Evolutionary conservation across 1,140 invertebrate species (phyloP).

Genomic region (Zaprionus camerounensis): DNA sequence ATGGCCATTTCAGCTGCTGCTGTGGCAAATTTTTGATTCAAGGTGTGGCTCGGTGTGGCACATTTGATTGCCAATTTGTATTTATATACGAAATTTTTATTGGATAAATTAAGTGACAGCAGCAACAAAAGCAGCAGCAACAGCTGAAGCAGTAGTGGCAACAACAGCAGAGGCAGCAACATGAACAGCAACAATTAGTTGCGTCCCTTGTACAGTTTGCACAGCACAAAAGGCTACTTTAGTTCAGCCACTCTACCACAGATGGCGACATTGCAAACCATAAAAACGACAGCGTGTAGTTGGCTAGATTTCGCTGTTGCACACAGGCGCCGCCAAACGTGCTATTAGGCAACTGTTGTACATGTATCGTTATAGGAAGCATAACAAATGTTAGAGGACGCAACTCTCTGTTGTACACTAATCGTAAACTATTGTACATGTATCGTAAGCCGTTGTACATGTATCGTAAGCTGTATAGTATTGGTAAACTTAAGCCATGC

Average conservation of each 20-base stretch:
- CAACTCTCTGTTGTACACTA: too few relatives aligned
- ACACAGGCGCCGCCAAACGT: background rate
- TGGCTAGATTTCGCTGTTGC: background rate
- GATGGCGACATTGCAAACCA: background rate
- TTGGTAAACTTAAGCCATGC: too few relatives aligned
- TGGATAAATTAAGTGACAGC: slow-evolving; percentile 1
- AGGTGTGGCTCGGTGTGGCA: slow-evolving; percentile 4
- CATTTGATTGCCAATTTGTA: slow-evolving; percentile 2
- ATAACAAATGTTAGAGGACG: background rate
- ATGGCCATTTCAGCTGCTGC: slow-evolving; percentile 33
- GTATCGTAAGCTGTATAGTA: too few relatives aligned
- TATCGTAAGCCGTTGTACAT: too few relatives aligned
- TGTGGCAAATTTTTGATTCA: slow-evolving; percentile 2
- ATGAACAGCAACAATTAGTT: slow-evolving; percentile 25
- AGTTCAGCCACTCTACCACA: slow-evolving; percentile 2
- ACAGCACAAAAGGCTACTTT: background rate
- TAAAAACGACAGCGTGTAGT: background rate
- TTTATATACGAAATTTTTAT: slow-evolving; percentile 15
- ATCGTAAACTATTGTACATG: too few relatives aligned
- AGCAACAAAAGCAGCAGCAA: background rate
- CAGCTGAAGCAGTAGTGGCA: background rate
- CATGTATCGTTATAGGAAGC: background rate
- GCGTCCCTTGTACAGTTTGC: slow-evolving; percentile 25
- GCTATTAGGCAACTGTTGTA: too few relatives aligned
- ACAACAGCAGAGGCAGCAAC: background rate